Percentiles rank a stretch among this genome's conserved stretches.
These are phyloP conservation scores for Metopolophium dirhodum DNA, from an alignment of 1,140 invertebrate species.

Conservation along the genomic window DNA sequence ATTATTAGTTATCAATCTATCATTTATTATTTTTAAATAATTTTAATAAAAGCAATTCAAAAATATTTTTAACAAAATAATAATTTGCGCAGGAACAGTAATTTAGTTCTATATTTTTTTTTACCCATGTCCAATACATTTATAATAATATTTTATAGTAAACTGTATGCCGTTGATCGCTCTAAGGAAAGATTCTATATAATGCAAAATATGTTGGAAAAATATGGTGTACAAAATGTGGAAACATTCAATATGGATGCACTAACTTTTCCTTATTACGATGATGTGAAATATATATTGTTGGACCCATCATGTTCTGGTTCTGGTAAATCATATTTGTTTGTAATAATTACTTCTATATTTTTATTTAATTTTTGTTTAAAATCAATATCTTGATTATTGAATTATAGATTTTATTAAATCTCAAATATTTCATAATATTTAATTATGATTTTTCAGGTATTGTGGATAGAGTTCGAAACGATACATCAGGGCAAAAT, in stretches of 20 bases:
- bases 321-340: slow-evolving; percentile 72
- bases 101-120: not conserved
- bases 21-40: not conserved
- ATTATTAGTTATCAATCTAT: no score
- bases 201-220: slow-evolving; percentile 70
- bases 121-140: not conserved
- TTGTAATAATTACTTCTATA: not conserved
- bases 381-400: not conserved
- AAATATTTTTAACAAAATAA: not conserved
- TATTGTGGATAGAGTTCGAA: slow-evolving; percentile 42
- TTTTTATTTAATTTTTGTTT: not conserved
- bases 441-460: slow-evolving; percentile 48
- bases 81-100: not conserved
- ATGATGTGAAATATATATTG: slow-evolving; percentile 85
- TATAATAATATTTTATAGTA: slow-evolving; percentile 64
- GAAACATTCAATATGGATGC: slow-evolving; percentile 75
- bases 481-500: slow-evolving; percentile 61
- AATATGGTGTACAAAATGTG: slow-evolving; percentile 72
- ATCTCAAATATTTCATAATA: not conserved
- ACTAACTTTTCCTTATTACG: slow-evolving; percentile 69
- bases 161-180: slow-evolving; percentile 84
- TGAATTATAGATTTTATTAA: not conserved
- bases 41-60: not conserved
- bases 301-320: slow-evolving; percentile 96
- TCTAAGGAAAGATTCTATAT: slow-evolving; percentile 70